phyloP scores from a whole-genome alignment of 2,797 vertebrate genomes.

The Pipistrellus nathusii region DNA sequence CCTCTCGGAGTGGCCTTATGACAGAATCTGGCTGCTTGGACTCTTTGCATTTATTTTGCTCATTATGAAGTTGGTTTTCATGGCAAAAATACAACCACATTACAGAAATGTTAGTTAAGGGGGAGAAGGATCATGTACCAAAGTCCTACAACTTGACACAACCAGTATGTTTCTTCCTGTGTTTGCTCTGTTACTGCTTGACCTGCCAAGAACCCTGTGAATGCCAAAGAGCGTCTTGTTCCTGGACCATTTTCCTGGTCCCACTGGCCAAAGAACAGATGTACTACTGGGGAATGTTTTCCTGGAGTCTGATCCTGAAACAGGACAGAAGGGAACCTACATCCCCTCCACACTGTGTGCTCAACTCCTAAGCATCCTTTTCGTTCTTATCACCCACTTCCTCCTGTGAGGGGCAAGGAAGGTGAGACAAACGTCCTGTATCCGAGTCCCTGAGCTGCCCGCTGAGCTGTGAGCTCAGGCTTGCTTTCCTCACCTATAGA shows the following conservation, averaged over 20 bases:
- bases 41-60: conserved; percentile 21
- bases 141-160: conserved; percentile 34
- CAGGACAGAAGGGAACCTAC: not conserved
- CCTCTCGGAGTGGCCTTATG: not conserved
- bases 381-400: not conserved
- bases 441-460: not conserved
- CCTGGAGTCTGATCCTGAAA: conserved; percentile 46
- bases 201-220: conserved; percentile 35
- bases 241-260: conserved; percentile 47
- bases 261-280: conserved; percentile 28
- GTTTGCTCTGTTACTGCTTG: conserved; percentile 36
- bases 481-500: conserved; percentile 22
- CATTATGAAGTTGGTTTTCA: not conserved
- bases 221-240: conserved; percentile 62
- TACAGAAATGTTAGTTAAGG: conserved; percentile 8
- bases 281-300: not conserved
- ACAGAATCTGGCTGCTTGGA: conserved; percentile 36
- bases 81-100: conserved; percentile 45
- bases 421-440: not conserved
- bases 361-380: not conserved
- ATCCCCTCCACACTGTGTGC: not conserved
- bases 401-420: not conserved
- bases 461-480: not conserved
- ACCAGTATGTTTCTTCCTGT: not conserved
- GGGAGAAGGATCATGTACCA: not conserved